Evolutionary conservation across 30 jellyfish, hydroid and myxozoan genomes (phyloP).

Genomic region (Cassiopea xamachana): DNA sequence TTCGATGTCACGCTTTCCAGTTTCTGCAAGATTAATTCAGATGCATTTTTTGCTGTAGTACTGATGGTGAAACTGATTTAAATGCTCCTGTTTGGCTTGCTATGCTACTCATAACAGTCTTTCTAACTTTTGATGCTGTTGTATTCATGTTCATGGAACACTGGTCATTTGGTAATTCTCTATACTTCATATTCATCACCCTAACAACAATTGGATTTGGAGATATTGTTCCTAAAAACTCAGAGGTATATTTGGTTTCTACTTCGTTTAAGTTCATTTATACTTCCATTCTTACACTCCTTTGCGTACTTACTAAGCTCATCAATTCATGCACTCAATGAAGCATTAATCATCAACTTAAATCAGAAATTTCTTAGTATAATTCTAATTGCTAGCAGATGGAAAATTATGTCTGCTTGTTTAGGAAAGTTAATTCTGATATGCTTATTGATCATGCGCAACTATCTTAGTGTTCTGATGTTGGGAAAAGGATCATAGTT

Average conservation of each 20-base stretch:
- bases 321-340: neutral
- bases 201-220: constrained; percentile 97
- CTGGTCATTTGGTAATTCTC: constrained; percentile 85
- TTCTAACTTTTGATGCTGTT: constrained; percentile 84
- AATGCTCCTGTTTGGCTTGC: constrained; percentile 98
- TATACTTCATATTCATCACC: constrained; percentile 87
- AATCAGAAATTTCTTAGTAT: no score
- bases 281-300: neutral
- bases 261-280: neutral
- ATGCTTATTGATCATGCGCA: no score
- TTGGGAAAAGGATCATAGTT: no score
- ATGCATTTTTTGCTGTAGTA: constrained; percentile 18
- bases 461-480: no score
- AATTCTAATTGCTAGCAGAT: no score
- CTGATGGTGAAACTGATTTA: constrained; percentile 84
- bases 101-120: constrained; percentile 49
- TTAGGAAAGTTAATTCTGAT: no score
- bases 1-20: no score
- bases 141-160: constrained; percentile 85
- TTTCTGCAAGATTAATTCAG: no score
- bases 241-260: constrained; percentile 61
- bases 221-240: constrained; percentile 89
- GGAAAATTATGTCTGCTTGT: no score
- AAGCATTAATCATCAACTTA: no score
- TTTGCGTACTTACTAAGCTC: neutral